Percentiles rank a stretch among this genome's conserved stretches.
phyloP scores from a whole-genome alignment of 2,797 vertebrate species.

The Sandelia bainsii region DNA sequence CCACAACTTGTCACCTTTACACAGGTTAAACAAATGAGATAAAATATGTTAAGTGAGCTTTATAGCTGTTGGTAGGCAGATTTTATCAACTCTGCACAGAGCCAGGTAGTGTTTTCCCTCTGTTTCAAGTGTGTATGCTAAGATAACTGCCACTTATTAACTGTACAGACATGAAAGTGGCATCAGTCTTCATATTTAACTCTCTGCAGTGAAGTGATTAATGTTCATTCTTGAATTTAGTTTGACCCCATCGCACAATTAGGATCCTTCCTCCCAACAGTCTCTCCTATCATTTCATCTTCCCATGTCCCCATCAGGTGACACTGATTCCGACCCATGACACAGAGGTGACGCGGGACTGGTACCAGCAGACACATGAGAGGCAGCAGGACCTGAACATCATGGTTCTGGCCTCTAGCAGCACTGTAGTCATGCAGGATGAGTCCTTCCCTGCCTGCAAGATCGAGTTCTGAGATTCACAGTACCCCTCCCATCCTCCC shows the following conservation, averaged over 20 bases:
- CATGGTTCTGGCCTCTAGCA: conserved; percentile 98
- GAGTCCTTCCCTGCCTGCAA: conserved; percentile 99
- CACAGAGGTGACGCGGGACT: conserved; percentile 97
- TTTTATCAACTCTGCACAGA: too few relatives aligned
- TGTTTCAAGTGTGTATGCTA: too few relatives aligned
- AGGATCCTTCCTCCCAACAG: too few relatives aligned
- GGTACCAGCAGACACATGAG: conserved; percentile 99
- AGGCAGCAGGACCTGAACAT: conserved; percentile 97
- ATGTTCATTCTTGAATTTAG: background rate
- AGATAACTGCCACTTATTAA: too few relatives aligned
- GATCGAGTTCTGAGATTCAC: conserved; percentile 92
- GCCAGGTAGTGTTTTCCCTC: too few relatives aligned
- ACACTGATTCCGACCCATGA: conserved; percentile 98
- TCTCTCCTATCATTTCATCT: background rate
- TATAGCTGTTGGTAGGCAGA: too few relatives aligned
- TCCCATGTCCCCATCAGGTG: conserved; percentile 83
- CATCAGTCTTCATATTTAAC: too few relatives aligned
- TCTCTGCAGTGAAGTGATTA: too few relatives aligned
- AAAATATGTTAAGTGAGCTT: too few relatives aligned
- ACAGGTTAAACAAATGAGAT: too few relatives aligned
- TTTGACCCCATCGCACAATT: background rate
- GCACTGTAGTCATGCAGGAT: conserved; percentile 99
- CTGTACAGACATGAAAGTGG: too few relatives aligned
- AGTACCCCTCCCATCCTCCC: background rate
- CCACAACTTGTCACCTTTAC: too few relatives aligned